These are phyloP conservation scores for Strigamia maritima DNA, from an alignment of 2,888 invertebrate species.

Conservation along the genomic window DNA sequence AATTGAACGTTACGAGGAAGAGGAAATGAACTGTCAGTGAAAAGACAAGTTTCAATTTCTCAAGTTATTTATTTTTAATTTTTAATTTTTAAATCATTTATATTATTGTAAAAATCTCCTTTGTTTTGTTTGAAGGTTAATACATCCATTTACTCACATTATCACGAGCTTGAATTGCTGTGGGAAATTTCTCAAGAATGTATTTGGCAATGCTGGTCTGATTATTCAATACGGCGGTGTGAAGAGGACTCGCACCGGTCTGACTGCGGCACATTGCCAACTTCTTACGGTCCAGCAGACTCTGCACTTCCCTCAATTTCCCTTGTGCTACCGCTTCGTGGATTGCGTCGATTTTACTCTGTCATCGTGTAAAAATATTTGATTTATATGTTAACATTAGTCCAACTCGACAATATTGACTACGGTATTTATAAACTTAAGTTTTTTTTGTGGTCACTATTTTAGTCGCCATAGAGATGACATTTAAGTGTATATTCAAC, in stretches of 20 bases:
- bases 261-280: constrained; percentile 46
- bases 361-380: constrained; percentile 32
- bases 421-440: constrained; percentile 41
- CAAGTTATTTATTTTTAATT: background rate
- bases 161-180: constrained; percentile 53
- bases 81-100: background rate
- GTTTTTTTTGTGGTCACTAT: constrained; percentile 43
- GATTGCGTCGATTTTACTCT: constrained; percentile 86
- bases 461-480: background rate
- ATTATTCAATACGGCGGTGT: constrained; percentile 53
- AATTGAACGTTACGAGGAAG: background rate
- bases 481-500: background rate
- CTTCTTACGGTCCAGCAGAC: constrained; percentile 81
- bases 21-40: background rate
- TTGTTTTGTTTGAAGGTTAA: background rate
- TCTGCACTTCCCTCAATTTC: constrained; percentile 76
- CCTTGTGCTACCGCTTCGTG: constrained; percentile 82
- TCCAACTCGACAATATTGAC: too few relatives aligned
- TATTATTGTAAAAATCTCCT: background rate
- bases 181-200: constrained; percentile 51
- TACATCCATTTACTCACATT: constrained; percentile 47
- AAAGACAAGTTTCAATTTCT: background rate
- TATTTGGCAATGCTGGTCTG: constrained; percentile 51
- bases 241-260: constrained; percentile 51
- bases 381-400: too few relatives aligned